These are phyloP conservation scores for Neomicropteryx cornuta DNA, from an alignment of 1,140 invertebrate genomes.

Conservation along the genomic window DNA sequence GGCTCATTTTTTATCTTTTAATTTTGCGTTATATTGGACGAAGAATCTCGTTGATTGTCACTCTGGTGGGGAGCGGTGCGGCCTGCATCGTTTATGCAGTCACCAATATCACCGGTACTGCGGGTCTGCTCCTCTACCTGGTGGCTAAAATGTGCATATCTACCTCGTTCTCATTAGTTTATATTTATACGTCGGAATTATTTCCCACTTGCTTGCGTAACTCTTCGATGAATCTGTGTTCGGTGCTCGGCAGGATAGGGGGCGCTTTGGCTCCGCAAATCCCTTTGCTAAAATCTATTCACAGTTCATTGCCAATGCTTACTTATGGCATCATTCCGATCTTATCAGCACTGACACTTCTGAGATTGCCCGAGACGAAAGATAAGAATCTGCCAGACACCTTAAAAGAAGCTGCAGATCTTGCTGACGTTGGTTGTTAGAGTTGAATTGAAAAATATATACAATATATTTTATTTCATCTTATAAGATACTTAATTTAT, in stretches of 20 bases:
- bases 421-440: no score
- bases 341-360: constrained; percentile 38
- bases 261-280: constrained; percentile 42
- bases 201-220: constrained; percentile 38
- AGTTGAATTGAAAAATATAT: no score
- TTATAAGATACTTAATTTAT: no score
- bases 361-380: constrained; percentile 52
- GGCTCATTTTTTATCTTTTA: constrained; percentile 37
- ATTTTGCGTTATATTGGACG: constrained; percentile 35
- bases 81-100: constrained; percentile 38
- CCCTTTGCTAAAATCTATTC: constrained; percentile 26
- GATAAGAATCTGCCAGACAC: constrained; percentile 49
- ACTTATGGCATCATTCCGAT: constrained; percentile 44
- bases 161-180: constrained; percentile 35
- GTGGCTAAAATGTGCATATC: constrained; percentile 44
- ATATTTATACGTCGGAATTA: constrained; percentile 41
- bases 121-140: no score
- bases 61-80: constrained; percentile 36
- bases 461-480: no score
- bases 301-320: constrained; percentile 35
- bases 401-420: constrained; percentile 45
- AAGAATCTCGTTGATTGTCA: constrained; percentile 25
- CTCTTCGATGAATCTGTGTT: constrained; percentile 36
- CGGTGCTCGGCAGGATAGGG: constrained; percentile 39
- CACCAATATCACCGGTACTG: no score